phyloP scores from a whole-genome alignment of 1,140 invertebrate genomes.

The Babylonia areolata region DNA sequence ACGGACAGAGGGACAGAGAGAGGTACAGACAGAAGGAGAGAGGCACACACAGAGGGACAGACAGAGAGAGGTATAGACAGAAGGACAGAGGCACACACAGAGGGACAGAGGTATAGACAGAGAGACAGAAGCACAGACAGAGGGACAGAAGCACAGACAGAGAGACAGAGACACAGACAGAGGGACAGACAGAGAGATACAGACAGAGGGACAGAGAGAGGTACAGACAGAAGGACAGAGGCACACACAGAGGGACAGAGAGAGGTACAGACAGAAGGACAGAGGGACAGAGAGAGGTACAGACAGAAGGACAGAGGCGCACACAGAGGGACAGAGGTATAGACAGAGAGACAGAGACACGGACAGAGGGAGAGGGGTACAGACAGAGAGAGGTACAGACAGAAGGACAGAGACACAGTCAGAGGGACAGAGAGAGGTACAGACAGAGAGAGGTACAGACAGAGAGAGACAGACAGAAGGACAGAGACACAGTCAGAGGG shows the following conservation, averaged over 20 bases:
- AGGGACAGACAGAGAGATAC: background rate
- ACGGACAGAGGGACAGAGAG: background rate
- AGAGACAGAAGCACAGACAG: background rate
- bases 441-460: background rate
- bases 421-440: background rate
- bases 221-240: background rate
- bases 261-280: background rate
- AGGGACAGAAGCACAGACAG: no score
- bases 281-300: background rate
- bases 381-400: background rate
- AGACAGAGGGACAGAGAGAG: background rate
- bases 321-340: background rate
- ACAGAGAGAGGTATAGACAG: background rate
- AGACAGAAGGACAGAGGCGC: background rate
- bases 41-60: background rate
- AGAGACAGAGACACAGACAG: background rate
- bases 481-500: background rate
- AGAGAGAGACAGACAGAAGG: background rate
- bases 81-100: background rate
- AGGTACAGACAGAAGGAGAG: background rate
- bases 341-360: no score
- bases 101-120: background rate
- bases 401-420: background rate
- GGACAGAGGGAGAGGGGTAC: background rate
- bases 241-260: background rate